Conservation (phyloP, 2,888 invertebrate genomes). For the Scaptomyza flava region DNA sequence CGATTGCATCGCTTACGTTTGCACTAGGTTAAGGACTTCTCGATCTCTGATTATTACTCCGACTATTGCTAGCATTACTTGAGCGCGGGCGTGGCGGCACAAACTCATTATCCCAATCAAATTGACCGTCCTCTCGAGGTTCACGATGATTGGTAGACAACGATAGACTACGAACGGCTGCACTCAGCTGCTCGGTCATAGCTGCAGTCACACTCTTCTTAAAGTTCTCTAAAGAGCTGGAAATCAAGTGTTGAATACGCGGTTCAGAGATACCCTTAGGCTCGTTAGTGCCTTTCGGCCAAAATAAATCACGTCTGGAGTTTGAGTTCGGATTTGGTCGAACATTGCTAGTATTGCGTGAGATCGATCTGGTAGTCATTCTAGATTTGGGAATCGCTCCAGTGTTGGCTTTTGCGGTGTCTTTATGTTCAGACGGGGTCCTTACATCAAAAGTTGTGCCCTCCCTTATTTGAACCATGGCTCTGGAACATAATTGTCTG, state of each 20-base stretch:
- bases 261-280: neutral
- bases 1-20: neutral
- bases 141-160: neutral
- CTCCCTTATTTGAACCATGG: neutral
- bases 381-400: neutral
- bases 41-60: neutral
- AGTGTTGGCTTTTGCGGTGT: neutral
- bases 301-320: neutral
- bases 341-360: neutral
- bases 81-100: neutral
- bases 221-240: neutral
- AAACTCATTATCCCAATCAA: constrained; percentile 1
- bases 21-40: neutral
- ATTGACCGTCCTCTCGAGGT: neutral
- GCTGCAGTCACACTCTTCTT: neutral
- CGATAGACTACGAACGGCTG: neutral
- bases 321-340: neutral
- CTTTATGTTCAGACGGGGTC: neutral
- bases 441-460: neutral
- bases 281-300: neutral
- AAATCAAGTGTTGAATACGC: neutral
- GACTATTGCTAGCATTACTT: no score
- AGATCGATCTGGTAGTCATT: neutral
- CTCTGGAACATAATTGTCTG: neutral
- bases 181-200: no score